Evolutionary conservation across 1,140 invertebrate genomes (phyloP), one percentile per base, ranked within the genome.

Genomic region (Lanistes nyassanus): DNA sequence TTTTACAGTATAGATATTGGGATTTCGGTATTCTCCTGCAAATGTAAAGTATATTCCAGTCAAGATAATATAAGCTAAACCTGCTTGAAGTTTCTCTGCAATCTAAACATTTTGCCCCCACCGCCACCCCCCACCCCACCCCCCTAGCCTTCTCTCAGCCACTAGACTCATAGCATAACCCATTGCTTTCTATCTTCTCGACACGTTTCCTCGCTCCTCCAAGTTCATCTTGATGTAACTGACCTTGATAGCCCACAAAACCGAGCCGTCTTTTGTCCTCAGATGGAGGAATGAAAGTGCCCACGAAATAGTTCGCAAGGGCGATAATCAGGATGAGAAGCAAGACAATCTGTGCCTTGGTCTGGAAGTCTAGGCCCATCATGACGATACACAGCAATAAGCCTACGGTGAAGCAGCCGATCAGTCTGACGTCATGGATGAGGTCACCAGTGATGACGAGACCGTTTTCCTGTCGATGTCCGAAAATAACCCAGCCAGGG

Each of bases 261-360:
- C 98, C 98, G 89, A 94, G 93, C 1, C 94, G 92, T 73, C 90
- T 86, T 80, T 95, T 92, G 7, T 91, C 82, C n/a, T 88, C 92
- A 79, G 92, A 93, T 0, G 96, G 95, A 0, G 97, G 96, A 29
- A 98, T 92, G 51, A 98, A 92, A 13, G 86, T 84, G 1, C 88
- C 88, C 31, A 89, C 82, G 55, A 87, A 68, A 74, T 97, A 98
- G 90, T 99, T 96, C 0, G 90, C 86, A 76, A 99, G 97, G 6
- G 98, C 96, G 0, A 94, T 89, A 26, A 97, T 85, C 26, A 99
- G 90, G 78, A 99, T 94, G 0, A 96, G 88, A n/a, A 99, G 90
- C 19, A 99, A 89, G 47, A 94, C 94, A 58, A 98, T 90, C 92
- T 99, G 98, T 2, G 97, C 95, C 94, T 88, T 89, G 11, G 90